Evolutionary conservation across 2,797 vertebrate species (phyloP).

Genomic region (Rhincodon typus): DNA sequence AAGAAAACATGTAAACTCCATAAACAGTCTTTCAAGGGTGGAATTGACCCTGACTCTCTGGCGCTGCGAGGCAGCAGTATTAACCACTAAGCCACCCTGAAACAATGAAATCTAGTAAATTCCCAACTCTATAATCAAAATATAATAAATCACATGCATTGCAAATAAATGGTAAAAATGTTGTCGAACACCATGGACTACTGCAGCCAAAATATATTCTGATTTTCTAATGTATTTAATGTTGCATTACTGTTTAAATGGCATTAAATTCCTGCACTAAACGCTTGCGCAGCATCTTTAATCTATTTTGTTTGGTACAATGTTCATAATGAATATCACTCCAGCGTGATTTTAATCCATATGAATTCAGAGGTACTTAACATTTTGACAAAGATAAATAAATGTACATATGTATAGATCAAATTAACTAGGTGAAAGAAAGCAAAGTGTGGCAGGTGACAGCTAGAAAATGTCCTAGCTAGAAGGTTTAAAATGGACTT

Average conservation of each 20-base stretch:
- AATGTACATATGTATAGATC: background rate
- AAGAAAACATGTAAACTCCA: no score
- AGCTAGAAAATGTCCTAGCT: background rate
- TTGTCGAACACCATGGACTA: background rate
- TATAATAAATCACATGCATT: background rate
- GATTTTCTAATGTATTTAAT: background rate
- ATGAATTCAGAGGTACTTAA: background rate
- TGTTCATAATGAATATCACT: background rate
- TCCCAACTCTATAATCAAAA: no score
- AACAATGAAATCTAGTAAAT: no score
- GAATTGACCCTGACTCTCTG: no score
- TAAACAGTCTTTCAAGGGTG: no score
- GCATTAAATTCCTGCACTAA: background rate
- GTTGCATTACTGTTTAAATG: background rate
- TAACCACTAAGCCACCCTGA: no score
- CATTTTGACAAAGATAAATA: background rate
- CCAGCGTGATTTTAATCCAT: background rate
- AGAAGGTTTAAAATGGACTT: background rate
- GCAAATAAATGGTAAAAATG: background rate
- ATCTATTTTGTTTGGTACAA: background rate
- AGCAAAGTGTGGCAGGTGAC: background rate
- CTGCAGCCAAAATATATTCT: background rate
- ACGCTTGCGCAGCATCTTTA: background rate
- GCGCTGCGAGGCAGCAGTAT: no score
- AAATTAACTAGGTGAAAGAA: background rate